Evolutionary conservation across 2,113 vertebrate species (phyloP).

Genomic region (Lethenteron reissneri): DNA sequence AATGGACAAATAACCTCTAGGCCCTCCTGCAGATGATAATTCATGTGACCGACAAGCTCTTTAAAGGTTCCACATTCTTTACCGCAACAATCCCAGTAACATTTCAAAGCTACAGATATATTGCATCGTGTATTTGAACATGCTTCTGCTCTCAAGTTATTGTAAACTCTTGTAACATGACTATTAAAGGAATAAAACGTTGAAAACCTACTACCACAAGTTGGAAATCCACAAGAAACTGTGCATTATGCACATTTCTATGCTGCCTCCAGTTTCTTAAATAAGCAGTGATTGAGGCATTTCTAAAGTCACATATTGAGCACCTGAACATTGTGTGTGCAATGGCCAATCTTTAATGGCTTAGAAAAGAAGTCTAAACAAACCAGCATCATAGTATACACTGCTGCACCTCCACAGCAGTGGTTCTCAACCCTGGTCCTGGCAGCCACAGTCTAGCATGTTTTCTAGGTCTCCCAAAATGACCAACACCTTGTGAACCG

Average conservation of each 20-base stretch:
- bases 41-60: no score
- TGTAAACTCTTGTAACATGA: conserved; percentile 7
- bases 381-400: conserved; percentile 13
- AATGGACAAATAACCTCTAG: no score
- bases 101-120: no score
- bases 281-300: background rate
- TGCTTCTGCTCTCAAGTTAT: background rate
- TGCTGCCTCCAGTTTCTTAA: background rate
- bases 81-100: no score
- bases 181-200: conserved; percentile 9
- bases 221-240: conserved; percentile 7
- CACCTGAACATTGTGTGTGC: background rate
- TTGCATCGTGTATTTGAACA: no score
- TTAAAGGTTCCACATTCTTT: no score
- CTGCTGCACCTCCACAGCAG: conserved; percentile 7
- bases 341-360: no score
- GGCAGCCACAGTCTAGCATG: conserved; percentile 12
- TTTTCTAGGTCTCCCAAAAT: conserved; percentile 8
- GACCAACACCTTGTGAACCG: conserved; percentile 11
- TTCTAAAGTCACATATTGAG: background rate
- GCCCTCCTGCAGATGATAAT: no score
- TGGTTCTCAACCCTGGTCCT: conserved; percentile 9
- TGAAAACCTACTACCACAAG: conserved; percentile 8
- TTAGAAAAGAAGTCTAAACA: conserved; percentile 7
- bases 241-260: conserved; percentile 5